phyloP scores from a whole-genome alignment of 2,888 invertebrate species.

The Drosophila subsilvestris region DNA sequence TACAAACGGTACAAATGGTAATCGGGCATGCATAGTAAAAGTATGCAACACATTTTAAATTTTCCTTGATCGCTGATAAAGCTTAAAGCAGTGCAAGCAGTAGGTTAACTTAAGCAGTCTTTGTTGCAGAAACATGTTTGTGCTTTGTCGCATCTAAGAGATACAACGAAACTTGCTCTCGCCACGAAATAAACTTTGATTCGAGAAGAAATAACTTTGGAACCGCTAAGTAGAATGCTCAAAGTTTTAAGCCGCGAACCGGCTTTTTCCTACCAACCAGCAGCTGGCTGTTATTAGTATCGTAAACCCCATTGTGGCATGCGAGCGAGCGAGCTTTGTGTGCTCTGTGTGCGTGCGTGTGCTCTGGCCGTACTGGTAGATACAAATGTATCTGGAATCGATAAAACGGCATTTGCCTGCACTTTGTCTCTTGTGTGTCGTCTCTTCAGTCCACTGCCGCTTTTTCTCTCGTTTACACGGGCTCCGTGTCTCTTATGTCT shows the following conservation, averaged over 20 bases:
- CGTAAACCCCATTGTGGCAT: neutral
- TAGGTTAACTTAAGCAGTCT: constrained; percentile 8
- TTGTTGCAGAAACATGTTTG: constrained; percentile 59
- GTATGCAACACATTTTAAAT: constrained; percentile 26
- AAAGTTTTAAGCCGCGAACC: constrained; percentile 59
- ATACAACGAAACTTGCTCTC: constrained; percentile 44
- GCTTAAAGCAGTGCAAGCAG: constrained; percentile 10
- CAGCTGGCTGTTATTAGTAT: constrained; percentile 47
- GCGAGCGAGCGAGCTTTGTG: neutral
- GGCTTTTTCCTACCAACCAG: constrained; percentile 55
- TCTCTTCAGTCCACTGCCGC: constrained; percentile 72
- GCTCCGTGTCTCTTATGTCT: constrained; percentile 54
- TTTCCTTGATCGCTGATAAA: neutral
- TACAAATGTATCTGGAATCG: constrained; percentile 74
- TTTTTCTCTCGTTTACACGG: constrained; percentile 58
- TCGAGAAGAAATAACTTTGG: constrained; percentile 6
- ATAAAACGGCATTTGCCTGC: constrained; percentile 61
- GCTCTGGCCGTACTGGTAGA: constrained; percentile 39
- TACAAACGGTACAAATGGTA: too few relatives aligned
- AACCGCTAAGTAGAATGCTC: constrained; percentile 27
- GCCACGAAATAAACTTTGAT: neutral
- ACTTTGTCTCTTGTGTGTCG: constrained; percentile 29
- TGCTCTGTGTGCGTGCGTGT: constrained; percentile 9
- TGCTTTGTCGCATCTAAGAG: constrained; percentile 52
- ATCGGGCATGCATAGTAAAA: too few relatives aligned